These are phyloP conservation scores for Pangasianodon gigas DNA, from an alignment of 2,113 vertebrate genomes.

Conservation along the genomic window DNA sequence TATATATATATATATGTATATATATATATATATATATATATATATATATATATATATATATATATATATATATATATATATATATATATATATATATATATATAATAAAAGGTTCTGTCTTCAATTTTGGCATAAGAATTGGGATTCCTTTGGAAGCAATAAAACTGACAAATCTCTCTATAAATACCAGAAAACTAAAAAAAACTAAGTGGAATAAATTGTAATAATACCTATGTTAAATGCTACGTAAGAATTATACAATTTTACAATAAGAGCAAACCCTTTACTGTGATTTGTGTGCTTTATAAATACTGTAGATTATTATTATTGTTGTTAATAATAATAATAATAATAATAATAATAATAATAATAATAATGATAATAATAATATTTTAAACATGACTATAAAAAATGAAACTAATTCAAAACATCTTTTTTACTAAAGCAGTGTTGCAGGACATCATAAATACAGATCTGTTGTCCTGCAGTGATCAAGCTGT, in stretches of 20 bases:
- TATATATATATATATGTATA: no score
- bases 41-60: no score
- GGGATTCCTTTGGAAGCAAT: no score
- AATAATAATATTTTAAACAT: not conserved
- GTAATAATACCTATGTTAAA: not conserved
- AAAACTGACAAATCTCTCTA: not conserved
- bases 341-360: not conserved
- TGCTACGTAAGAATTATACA: not conserved
- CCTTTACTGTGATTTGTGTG: no score
- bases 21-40: no score
- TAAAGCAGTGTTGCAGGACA: slow-evolving; percentile 47
- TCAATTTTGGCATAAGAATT: not conserved
- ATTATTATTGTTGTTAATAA: not conserved
- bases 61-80: no score
- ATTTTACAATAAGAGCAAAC: not conserved
- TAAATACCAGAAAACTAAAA: not conserved
- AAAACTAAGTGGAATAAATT: no score
- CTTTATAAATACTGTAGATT: no score
- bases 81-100: not conserved
- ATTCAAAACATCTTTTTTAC: not conserved
- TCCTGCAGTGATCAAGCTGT: slow-evolving; percentile 36
- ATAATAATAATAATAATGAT: not conserved
- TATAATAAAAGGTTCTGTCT: not conserved
- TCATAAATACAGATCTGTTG: slow-evolving; percentile 51
- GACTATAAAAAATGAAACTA: not conserved